phyloP scores from a whole-genome alignment of 1,140 invertebrate species.

The Magallana angulata region DNA sequence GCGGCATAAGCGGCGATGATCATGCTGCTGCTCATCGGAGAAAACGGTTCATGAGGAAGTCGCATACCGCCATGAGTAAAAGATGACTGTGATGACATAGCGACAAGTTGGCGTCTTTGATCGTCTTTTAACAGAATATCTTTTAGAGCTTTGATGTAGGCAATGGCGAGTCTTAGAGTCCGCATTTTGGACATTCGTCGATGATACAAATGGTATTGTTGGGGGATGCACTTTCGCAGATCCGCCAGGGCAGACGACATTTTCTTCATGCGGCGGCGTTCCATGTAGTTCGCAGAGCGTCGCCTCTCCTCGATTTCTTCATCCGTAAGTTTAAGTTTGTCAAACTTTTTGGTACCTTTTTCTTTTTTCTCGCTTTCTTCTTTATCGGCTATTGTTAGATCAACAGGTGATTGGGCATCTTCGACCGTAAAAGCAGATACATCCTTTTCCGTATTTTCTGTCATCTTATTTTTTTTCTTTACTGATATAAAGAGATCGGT shows the following conservation, averaged over 20 bases:
- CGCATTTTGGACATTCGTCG: constrained; percentile 97
- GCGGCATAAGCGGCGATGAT: constrained; percentile 27
- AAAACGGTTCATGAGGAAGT: constrained; percentile 10
- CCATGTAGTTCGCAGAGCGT: constrained; percentile 77
- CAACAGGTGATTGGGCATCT: neutral
- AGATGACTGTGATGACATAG: neutral
- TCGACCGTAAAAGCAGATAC: neutral
- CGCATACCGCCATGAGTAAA: neutral
- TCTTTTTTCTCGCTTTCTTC: neutral
- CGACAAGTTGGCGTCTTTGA: neutral
- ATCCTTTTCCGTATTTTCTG: neutral
- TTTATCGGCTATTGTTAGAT: neutral
- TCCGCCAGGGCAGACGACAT: constrained; percentile 96
- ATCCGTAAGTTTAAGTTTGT: constrained; percentile 32
- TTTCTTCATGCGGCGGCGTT: constrained; percentile 96
- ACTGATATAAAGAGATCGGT: neutral
- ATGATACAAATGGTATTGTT: constrained; percentile 96
- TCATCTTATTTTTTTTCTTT: neutral
- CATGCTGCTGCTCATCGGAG: neutral
- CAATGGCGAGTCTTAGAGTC: constrained; percentile 95
- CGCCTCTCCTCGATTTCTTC: constrained; percentile 63
- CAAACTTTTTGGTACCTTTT: constrained; percentile 37
- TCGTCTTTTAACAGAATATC: constrained; percentile 85
- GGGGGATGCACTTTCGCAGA: constrained; percentile 85
- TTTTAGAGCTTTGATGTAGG: constrained; percentile 97